Evolutionary conservation across 2,113 vertebrate species (phyloP), one percentile per base, ranked within the genome.

Genomic region (Seriola quinqueradiata): DNA sequence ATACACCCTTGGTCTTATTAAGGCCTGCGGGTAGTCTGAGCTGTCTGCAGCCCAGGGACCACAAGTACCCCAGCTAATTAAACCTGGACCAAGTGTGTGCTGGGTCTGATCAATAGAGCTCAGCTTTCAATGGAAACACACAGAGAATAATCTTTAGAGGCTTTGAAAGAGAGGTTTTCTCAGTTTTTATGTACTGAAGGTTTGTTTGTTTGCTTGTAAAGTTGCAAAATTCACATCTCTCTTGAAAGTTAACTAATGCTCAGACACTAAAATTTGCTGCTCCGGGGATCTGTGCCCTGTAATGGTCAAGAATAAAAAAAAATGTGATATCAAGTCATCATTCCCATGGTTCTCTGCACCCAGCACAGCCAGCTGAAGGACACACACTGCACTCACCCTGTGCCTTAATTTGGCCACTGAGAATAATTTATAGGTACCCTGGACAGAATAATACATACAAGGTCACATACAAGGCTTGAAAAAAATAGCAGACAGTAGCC

Each of bases 61-160:
- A 77, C 66, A 16, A 75, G 77, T 36, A 73, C 73, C 79, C 71
- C 16, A 4, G 75, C 91, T 93, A 93, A 94, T 94, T 92, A 92
- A 87, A 91, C 83, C 87, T 82, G 83, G 61, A 58, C 65, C 19
- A 1, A 40, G 83, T 38, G 72, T 61, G 55, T 46, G 70, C 23
- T 4, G 52, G 57, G 77, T 73, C 63, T 73, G 78, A 91, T 89
- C 89, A 87, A 87, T 85, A 80, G 72, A 76, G 75, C 69, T 86
- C 67, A 36, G 65, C 79, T 83, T 82, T 84, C 34, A 85, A 61
- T 57, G 34, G 63, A 84, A 75, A 79, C 76, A 79, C 68, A 61
- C 48, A 63, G 59, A 28, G 52, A 73, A 12, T 34, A 5, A 36
- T 75, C 70, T 54, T 36, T 6, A 36, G 9, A 10, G n/a, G 57